Conservation (phyloP, 2,797 vertebrate species). For the Triplophysa yarkandensis region DNA sequence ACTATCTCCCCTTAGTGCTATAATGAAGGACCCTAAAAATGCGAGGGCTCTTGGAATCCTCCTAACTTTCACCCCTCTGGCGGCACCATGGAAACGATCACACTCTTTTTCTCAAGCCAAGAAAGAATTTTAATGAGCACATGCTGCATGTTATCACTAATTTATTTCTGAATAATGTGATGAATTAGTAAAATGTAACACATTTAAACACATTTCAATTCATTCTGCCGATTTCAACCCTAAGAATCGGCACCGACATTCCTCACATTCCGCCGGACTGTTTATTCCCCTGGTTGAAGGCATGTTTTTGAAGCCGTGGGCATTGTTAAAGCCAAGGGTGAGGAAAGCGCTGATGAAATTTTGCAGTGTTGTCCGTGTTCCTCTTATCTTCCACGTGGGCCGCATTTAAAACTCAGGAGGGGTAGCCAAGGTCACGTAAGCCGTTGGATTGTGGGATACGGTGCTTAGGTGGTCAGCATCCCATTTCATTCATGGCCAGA, state of each 20-base stretch:
- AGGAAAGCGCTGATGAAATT: conserved; percentile 6
- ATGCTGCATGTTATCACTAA: background rate
- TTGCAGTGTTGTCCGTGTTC: conserved; percentile 18
- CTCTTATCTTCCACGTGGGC: conserved; percentile 35
- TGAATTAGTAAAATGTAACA: background rate
- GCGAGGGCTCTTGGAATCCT: too few species aligned
- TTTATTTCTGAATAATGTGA: background rate
- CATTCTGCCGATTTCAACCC: background rate
- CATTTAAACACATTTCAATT: background rate
- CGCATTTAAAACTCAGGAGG: conserved; percentile 31
- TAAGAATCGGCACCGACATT: background rate
- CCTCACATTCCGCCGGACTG: background rate
- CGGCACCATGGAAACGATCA: too few species aligned
- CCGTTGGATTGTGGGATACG: conserved; percentile 39
- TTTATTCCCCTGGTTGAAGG: background rate
- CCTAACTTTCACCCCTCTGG: too few species aligned
- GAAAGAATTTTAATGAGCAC: background rate
- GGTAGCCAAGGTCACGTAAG: conserved; percentile 20
- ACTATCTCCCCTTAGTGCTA: too few species aligned
- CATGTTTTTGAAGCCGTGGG: background rate
- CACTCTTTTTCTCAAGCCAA: background rate
- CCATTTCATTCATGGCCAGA: conserved; percentile 63
- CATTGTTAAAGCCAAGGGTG: background rate
- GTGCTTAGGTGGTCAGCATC: conserved; percentile 57
- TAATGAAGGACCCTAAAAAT: too few species aligned